A percentile compares a stretch with the other conserved stretches of the same genome.
These are phyloP conservation scores for Papilio machaon DNA, from an alignment of 1,140 invertebrate genomes.

Conservation along the genomic window DNA sequence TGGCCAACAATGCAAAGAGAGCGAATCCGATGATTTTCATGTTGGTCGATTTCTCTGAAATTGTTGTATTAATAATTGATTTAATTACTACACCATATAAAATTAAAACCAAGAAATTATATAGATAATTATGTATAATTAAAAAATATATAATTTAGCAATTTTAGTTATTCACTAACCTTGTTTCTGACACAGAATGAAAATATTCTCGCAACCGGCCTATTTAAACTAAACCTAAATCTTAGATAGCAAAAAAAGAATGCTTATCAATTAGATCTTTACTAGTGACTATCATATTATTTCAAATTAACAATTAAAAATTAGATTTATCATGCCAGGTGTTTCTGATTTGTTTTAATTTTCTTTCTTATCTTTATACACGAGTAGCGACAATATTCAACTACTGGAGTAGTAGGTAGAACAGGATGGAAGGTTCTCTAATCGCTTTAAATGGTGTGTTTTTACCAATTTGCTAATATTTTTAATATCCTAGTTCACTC, in stretches of 20 bases:
- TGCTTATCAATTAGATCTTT: background rate
- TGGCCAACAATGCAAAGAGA: slow-evolving; percentile 46
- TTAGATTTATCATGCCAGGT: background rate
- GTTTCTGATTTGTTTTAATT: background rate
- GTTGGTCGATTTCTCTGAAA: slow-evolving; percentile 17
- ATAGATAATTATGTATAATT: background rate
- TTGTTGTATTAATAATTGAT: background rate
- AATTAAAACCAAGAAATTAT: too few species aligned
- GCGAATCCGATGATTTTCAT: slow-evolving; percentile 54
- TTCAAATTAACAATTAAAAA: background rate
- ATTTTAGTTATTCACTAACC: background rate
- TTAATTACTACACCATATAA: too few species aligned
- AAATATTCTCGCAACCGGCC: background rate
- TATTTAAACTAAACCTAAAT: slow-evolving; percentile 16
- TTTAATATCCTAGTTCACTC: too few species aligned
- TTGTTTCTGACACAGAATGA: background rate
- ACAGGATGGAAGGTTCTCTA: too few species aligned
- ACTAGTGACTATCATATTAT: background rate
- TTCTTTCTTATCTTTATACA: slow-evolving; percentile 14
- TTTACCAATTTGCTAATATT: too few species aligned
- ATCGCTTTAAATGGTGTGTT: too few species aligned
- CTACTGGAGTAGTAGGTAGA: too few species aligned
- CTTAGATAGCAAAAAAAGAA: background rate
- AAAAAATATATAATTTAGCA: background rate
- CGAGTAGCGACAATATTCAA: too few species aligned